Conservation (phyloP, 2,888 invertebrate genomes). For the Chromoteleia sp. region DNA sequence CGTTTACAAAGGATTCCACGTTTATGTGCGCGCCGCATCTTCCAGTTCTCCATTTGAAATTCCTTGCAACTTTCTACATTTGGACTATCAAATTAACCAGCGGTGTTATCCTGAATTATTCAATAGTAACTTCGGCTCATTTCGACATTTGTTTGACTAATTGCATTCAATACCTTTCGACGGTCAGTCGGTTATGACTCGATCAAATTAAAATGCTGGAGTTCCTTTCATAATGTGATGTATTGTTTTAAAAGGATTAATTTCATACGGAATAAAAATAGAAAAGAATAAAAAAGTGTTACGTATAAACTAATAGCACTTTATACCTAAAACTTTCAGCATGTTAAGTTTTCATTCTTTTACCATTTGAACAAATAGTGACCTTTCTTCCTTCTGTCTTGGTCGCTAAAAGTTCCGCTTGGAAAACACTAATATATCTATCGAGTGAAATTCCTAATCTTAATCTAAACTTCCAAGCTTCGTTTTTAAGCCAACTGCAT, state of each 20-base stretch:
- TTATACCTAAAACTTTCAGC: no score
- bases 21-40: slow-evolving; percentile 43
- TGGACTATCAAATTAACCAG: slow-evolving; percentile 58
- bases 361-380: no score
- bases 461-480: no score
- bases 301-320: no score
- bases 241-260: neutral
- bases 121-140: slow-evolving; percentile 39
- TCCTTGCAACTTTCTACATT: slow-evolving; percentile 57
- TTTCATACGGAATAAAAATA: no score
- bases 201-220: slow-evolving; percentile 14
- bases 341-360: no score
- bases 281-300: no score
- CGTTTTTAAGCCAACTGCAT: no score
- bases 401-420: no score
- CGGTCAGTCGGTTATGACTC: slow-evolving; percentile 6
- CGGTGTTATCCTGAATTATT: slow-evolving; percentile 56
- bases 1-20: slow-evolving; percentile 58
- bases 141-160: slow-evolving; percentile 49
- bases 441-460: no score
- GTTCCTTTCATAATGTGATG: neutral
- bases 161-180: slow-evolving; percentile 16
- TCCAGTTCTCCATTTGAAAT: slow-evolving; percentile 36
- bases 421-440: no score
- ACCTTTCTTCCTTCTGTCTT: no score